These are phyloP conservation scores for Nephila pilipes DNA, from an alignment of 1,140 invertebrate species.

Conservation along the genomic window DNA sequence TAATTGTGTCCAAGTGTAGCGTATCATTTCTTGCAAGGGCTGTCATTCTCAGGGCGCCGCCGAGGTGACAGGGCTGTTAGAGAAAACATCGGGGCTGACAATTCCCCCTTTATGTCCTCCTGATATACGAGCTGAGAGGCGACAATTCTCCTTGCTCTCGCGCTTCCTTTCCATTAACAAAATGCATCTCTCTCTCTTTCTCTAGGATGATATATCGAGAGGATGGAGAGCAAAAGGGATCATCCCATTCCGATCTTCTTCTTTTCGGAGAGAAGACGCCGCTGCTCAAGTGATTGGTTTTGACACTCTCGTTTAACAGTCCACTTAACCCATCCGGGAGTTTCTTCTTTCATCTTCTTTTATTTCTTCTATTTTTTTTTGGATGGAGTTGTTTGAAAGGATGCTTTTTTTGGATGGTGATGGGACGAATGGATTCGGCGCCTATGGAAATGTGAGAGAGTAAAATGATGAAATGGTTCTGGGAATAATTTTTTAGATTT, in stretches of 20 bases:
- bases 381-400: background rate
- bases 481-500: background rate
- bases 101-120: conserved; percentile 40
- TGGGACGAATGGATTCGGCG: background rate
- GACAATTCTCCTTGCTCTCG: conserved; percentile 15
- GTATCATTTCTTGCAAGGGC: background rate
- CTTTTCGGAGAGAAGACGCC: background rate
- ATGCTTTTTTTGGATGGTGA: background rate
- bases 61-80: conserved; percentile 41
- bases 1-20: conserved; percentile 14
- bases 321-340: conserved; percentile 24
- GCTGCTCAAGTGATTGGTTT: conserved; percentile 45
- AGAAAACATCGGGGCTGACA: conserved; percentile 49
- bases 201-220: conserved; percentile 2
- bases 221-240: conserved; percentile 24
- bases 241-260: background rate
- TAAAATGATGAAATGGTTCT: background rate
- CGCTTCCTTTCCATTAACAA: conserved; percentile 46
- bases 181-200: conserved; percentile 37
- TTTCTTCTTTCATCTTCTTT: background rate
- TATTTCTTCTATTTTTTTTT: background rate
- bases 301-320: conserved; percentile 45
- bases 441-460: conserved; percentile 9
- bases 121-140: conserved; percentile 44
- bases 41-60: background rate